Evolutionary conservation across 2,797 vertebrate genomes (phyloP), one percentile per base, ranked within the genome.

Genomic region (Botia kubotai): DNA sequence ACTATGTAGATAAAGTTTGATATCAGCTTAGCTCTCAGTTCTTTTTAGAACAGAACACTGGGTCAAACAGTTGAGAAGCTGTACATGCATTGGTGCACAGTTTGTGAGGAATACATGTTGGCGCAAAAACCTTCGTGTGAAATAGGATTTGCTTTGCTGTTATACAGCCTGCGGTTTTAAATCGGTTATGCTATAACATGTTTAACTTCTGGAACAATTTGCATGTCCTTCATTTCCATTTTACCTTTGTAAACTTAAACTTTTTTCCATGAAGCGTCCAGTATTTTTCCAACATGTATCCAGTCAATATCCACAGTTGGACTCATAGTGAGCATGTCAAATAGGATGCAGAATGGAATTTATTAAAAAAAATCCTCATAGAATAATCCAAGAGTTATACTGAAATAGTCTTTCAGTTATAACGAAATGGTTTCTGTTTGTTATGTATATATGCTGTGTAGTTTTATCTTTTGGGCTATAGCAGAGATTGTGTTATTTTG

Each of bases 231-330:
- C 84, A 74, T 81, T 78, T 72, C 74, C 52, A 84, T 85, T 87
- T 83, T 74, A 86, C 75, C 70, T 86, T 73, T 60, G 73, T 87
- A 88, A 88, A 88, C 83, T 70, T 86, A 17, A 78, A 67, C 76
- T 86, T 76, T 83, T 68, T 75, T 80, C 14, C 75, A 69, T 79
- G 68, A 58, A 72, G 70, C 81, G 17, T 60, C 6, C 26, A 71
- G 74, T 74, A 83, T 73, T 66, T 88, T 85, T 86, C 85, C 83
- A 83, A 84, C 76, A 87, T 63, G 75, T 68, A 68, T 55, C 70
- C 82, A 75, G 81, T 50, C 86, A 81, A 79, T 69, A 72, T 58
- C 79, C 57, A 39, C 13, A 36, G 48, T 72, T 65, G 72, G 66
- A 87, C 87, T 83, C 83, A 77, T 75, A 83, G 82, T 71, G 77